Percentiles rank a stretch among this genome's conserved stretches.
phyloP scores from a whole-genome alignment of 2,797 vertebrate species.

The Epinephelus awoara region DNA sequence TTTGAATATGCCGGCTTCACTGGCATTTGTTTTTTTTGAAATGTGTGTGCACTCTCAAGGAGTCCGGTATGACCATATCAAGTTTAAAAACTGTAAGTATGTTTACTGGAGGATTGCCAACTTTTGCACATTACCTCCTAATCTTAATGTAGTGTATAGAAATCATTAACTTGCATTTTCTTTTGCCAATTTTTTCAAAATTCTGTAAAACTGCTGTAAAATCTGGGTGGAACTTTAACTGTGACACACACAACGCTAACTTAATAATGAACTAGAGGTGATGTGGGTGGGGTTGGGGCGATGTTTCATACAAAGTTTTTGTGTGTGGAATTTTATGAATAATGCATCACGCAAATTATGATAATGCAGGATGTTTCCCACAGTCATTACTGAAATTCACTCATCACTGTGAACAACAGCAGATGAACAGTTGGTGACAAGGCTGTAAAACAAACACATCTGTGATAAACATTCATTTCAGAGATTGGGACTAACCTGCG shows the following conservation, averaged over 20 bases:
- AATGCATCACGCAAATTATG: slow-evolving; percentile 21
- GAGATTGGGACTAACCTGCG: slow-evolving; percentile 88
- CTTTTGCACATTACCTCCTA: too few relatives aligned
- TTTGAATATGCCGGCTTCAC: too few relatives aligned
- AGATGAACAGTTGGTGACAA: slow-evolving; percentile 9
- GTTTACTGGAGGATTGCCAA: too few relatives aligned
- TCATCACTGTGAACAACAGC: slow-evolving; percentile 16
- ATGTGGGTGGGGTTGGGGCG: not conserved
- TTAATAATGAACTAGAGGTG: not conserved
- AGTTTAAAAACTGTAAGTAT: too few relatives aligned
- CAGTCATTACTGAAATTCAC: slow-evolving; percentile 3
- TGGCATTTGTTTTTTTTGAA: too few relatives aligned
- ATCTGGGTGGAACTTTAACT: not conserved
- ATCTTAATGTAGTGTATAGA: not conserved
- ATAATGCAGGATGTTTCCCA: slow-evolving; percentile 13
- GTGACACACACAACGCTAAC: not conserved
- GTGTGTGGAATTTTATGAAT: slow-evolving; percentile 37
- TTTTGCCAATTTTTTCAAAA: not conserved
- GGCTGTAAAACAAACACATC: slow-evolving; percentile 11
- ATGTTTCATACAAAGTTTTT: not conserved
- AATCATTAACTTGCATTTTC: too few relatives aligned
- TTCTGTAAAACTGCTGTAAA: not conserved
- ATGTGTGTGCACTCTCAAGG: too few relatives aligned
- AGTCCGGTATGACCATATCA: too few relatives aligned
- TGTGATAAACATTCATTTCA: slow-evolving; percentile 13